Conservation (phyloP, 2,113 vertebrate species). For the Rhipidura dahli region DNA sequence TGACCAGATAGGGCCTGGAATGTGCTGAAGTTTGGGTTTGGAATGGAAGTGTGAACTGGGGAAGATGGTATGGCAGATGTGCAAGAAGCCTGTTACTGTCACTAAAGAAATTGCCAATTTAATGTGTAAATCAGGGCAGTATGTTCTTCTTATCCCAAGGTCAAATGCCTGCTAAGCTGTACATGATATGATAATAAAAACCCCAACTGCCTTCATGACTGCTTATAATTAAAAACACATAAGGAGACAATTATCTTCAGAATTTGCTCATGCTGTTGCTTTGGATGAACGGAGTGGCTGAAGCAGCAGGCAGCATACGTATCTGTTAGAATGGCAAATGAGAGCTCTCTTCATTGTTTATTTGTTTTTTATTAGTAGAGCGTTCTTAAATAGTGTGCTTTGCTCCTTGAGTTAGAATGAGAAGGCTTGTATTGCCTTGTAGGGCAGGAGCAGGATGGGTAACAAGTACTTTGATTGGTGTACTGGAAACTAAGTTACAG, state of each 20-base stretch:
- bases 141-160: neutral
- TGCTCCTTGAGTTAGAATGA: neutral
- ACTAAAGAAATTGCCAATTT: neutral
- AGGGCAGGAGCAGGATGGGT: neutral
- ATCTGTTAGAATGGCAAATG: neutral
- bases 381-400: neutral
- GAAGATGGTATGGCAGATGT: neutral
- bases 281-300: neutral
- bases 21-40: neutral
- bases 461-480: neutral
- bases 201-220: neutral
- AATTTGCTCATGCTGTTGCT: neutral
- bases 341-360: neutral
- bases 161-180: neutral
- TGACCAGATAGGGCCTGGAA: neutral
- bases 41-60: neutral
- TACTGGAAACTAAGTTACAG: neutral
- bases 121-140: neutral
- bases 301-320: neutral
- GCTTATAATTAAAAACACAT: fast-evolving
- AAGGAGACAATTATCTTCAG: neutral
- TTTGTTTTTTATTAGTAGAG: neutral
- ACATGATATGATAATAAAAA: neutral
- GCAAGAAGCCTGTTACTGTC: neutral
- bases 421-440: neutral